Evolutionary conservation across 2,797 vertebrate species (phyloP).

Genomic region (Neomorphus geoffroyi): DNA sequence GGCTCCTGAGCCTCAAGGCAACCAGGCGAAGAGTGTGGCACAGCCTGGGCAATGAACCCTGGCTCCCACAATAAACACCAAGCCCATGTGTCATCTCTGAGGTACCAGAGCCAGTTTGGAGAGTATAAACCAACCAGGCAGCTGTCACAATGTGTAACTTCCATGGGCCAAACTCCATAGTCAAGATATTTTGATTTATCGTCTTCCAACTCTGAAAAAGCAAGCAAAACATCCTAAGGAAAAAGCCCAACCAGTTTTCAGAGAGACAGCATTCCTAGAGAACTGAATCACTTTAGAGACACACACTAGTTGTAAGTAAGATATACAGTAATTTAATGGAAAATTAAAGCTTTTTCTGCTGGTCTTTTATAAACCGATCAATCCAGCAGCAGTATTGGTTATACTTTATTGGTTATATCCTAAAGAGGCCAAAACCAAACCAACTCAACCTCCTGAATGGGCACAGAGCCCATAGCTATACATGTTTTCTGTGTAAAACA

Average conservation of each 20-base stretch:
- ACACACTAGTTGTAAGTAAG: neutral
- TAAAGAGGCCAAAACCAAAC: neutral
- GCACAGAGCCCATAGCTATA: fast-evolving
- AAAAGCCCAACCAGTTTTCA: neutral
- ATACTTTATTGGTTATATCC: neutral
- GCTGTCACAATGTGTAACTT: neutral
- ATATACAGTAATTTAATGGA: neutral
- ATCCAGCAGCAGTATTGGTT: neutral
- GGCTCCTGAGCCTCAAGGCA: neutral
- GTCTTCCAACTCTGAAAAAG: neutral
- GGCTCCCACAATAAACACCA: neutral
- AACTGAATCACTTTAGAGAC: neutral
- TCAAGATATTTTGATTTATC: neutral
- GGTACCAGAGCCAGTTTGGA: neutral
- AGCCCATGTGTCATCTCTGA: neutral
- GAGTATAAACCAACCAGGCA: neutral
- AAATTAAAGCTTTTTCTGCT: neutral
- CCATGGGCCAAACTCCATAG: neutral
- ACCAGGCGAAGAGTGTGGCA: fast-evolving
- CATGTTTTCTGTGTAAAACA: neutral
- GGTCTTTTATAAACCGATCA: neutral
- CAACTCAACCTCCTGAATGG: neutral
- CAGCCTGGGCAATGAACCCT: neutral
- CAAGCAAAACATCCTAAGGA: neutral
- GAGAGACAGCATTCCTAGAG: neutral